These are phyloP conservation scores for Limenitis camilla DNA, from an alignment of 2,888 invertebrate species.

Conservation along the genomic window DNA sequence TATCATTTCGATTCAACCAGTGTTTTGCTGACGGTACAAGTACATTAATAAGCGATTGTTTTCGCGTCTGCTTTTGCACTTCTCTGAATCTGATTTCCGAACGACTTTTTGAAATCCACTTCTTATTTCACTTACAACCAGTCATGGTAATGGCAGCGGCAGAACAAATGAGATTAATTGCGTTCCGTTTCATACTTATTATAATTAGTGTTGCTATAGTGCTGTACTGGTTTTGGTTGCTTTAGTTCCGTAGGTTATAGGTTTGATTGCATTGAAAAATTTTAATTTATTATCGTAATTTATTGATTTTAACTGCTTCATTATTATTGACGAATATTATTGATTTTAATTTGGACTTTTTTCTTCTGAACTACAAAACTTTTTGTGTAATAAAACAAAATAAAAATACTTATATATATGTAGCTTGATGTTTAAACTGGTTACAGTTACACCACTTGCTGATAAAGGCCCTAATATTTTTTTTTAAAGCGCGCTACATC, in stretches of 20 bases:
- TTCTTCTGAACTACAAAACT: too few relatives aligned
- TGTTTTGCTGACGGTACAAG: conserved; percentile 47
- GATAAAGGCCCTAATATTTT: too few relatives aligned
- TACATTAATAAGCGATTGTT: conserved; percentile 63
- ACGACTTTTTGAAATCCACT: conserved; percentile 41
- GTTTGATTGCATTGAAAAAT: too few relatives aligned
- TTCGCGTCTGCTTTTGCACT: conserved; percentile 69
- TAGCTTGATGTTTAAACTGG: background rate
- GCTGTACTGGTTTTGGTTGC: too few relatives aligned
- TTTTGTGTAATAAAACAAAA: too few relatives aligned
- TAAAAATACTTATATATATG: too few relatives aligned
- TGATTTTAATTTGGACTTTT: too few relatives aligned
- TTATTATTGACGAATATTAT: too few relatives aligned
- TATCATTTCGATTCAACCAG: conserved; percentile 43
- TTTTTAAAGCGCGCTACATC: too few relatives aligned
- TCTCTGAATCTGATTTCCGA: conserved; percentile 49
- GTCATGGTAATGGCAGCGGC: conserved; percentile 54
- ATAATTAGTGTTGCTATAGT: conserved; percentile 54
- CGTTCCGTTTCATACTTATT: conserved; percentile 35
- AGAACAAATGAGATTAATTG: conserved; percentile 61
- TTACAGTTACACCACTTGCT: conserved; percentile 20
- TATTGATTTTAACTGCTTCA: too few relatives aligned
- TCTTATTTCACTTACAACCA: conserved; percentile 44
- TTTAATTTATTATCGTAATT: too few relatives aligned
- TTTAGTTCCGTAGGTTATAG: too few relatives aligned